Evolutionary conservation across 2,797 vertebrate species (phyloP).

Genomic region (Gobio occitaniae): DNA sequence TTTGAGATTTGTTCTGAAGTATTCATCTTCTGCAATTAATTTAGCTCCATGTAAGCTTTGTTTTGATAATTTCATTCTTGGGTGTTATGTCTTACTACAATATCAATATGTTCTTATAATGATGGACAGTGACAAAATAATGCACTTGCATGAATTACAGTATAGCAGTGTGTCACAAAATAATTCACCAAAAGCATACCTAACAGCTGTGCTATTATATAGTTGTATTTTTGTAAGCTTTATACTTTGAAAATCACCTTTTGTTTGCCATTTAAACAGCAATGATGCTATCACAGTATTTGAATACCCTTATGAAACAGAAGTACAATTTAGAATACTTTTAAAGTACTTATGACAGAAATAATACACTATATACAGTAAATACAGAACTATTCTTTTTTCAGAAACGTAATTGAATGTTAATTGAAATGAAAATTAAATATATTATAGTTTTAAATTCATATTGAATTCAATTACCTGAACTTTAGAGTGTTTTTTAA

Average conservation of each 20-base stretch:
- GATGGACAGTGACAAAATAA: background rate
- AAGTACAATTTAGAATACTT: background rate
- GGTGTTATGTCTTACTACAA: conserved; percentile 20
- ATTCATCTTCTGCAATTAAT: conserved; percentile 5
- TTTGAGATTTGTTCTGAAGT: conserved; percentile 3
- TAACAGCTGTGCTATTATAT: background rate
- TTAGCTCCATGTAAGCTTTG: background rate
- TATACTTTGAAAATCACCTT: background rate
- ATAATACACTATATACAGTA: background rate
- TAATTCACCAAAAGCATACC: background rate
- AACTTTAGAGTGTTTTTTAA: background rate
- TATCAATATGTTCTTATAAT: background rate
- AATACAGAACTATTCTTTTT: background rate
- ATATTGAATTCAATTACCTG: background rate
- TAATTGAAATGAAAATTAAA: background rate
- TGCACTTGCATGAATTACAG: background rate
- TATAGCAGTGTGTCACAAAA: background rate
- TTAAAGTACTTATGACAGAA: background rate
- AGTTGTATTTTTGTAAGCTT: background rate
- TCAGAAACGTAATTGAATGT: background rate
- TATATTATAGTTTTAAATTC: background rate
- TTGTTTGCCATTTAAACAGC: background rate
- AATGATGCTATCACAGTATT: background rate
- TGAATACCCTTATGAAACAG: background rate
- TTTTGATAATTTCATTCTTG: background rate